Evolutionary conservation across 1,140 invertebrate genomes (phyloP), one percentile per base, ranked within the genome.

Genomic region (Caenorhabditis elegans): DNA sequence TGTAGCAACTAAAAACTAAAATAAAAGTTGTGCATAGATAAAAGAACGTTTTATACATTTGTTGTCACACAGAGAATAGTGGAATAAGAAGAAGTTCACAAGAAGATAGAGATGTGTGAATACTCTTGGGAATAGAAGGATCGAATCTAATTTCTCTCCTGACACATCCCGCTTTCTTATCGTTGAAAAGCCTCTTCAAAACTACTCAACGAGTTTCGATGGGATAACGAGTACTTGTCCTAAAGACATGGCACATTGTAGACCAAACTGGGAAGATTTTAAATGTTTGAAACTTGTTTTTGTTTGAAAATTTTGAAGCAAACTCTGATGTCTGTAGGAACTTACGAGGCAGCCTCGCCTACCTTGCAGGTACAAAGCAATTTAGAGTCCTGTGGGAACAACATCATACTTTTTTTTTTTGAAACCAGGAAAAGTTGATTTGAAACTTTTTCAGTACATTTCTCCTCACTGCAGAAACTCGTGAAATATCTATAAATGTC

Each of bases 61-160:
- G 26, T 79, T 47, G 55, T 26, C 36, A 80, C 55, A n/a, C n/a
- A 31, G 65, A 15, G 34, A 65, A 31, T 22, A 53, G 48, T 22
- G 47, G 19, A 31, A 46, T 22, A 46, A 19, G n/a, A 13, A 28
- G 22, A 49, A 60, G 26, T 79, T 60, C 79, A 39, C 13, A 43
- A 60, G 15, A 48, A 26, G 46, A 22, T 5, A 39, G 60, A 53
- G 19, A 39, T 19, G 60, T 39, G 60, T 70, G 60, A 39, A 70
- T 39, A 24, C 60, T 39, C 60, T 39, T 10, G 60, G 60, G 60
- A 39, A 11, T 3, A 70, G 60, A 24, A 70, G 26, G 60, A 31
- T 70, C 19, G 60, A 70, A 70, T 70, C 60, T 70, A 70, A 70
- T 70, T 70, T 70, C 34, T 70, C 60, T 70, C 60, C 60, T 70